Base-by-base conservation (phyloP, 2,113 vertebrate species). In the Poeciliopsis retropinna region DNA sequence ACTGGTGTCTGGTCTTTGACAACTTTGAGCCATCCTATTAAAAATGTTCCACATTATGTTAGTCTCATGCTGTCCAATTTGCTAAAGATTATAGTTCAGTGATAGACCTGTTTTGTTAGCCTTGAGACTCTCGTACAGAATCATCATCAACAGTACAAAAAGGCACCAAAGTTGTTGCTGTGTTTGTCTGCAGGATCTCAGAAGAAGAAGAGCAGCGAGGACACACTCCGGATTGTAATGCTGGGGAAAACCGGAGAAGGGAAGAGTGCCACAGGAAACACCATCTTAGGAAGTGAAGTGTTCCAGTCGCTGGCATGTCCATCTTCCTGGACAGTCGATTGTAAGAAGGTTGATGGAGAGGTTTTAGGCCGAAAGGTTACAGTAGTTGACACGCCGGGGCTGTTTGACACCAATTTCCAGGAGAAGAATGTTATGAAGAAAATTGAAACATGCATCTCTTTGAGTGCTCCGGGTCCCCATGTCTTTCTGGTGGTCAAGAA, bases 331-430 rank as follows among this genome's bases (percentile, higher is more conserved):
- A 91, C 90, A 0, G 0, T 0, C 1, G 37, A 25, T 1, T 92
- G 91, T 34, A 71, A 65, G 3, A 80, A 22, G 11, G 81, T 25
- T 0, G 80, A 77, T 2, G 47, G 30, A 4, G 37, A 4, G 0
- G 83, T 91, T 17, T 5, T 44, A 0, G 83, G 73, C 5, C 77
- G 9, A 39, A 61, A 73, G 3, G 14, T 94, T 0, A 14, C 81
- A 0, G 68, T 94, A 0, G 73, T 94, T 0, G 93, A 95, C 64
- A 95, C 89, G 0, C 92, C 93, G 0, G 93, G 90, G 3, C 66
- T 95, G 34, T 94, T 94, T 34, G 89, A 94, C 81, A 92, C 91
- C 0, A 61, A 85, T 2, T 7, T 47, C 0, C 9, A 1, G 0
- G 63, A 88, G 14, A 77, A 69, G 0, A 82, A 91, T 17, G 88